These are phyloP conservation scores for Actias luna DNA, from an alignment of 2,888 invertebrate species.

Conservation along the genomic window DNA sequence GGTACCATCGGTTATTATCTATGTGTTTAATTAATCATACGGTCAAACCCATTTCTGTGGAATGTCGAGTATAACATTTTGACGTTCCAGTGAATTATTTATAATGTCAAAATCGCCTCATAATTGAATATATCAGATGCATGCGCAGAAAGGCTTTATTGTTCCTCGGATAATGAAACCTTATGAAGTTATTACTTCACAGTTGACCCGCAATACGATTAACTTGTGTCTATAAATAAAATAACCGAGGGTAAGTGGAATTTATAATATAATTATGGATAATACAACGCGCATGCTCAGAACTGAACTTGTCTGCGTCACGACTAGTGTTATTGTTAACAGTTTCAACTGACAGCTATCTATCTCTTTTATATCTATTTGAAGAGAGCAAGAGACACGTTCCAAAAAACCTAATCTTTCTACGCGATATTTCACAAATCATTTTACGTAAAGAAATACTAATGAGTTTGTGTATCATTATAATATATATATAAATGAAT, in stretches of 20 bases:
- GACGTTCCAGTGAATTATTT: neutral
- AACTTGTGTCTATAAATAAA: conserved; percentile 19
- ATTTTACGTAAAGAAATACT: too few species aligned
- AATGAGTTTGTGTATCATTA: too few species aligned
- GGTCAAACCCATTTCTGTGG: neutral
- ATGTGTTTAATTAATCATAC: neutral
- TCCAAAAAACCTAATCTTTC: neutral
- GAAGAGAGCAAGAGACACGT: neutral
- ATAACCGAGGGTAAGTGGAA: conserved; percentile 26
- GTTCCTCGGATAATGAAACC: neutral
- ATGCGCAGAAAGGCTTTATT: neutral
- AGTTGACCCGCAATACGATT: neutral
- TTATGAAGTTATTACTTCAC: neutral
- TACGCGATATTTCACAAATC: too few species aligned
- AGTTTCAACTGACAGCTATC: conserved; percentile 25
- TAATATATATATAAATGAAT: too few species aligned
- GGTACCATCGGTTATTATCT: neutral
- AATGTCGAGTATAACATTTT: neutral
- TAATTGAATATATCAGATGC: neutral
- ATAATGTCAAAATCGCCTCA: neutral
- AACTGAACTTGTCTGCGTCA: conserved; percentile 51
- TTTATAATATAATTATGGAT: conserved; percentile 52
- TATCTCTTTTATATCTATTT: neutral
- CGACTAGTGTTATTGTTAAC: conserved; percentile 39
- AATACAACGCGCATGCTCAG: conserved; percentile 47